phyloP scores from a whole-genome alignment of 1,140 invertebrate species.

The Heliconius himera region DNA sequence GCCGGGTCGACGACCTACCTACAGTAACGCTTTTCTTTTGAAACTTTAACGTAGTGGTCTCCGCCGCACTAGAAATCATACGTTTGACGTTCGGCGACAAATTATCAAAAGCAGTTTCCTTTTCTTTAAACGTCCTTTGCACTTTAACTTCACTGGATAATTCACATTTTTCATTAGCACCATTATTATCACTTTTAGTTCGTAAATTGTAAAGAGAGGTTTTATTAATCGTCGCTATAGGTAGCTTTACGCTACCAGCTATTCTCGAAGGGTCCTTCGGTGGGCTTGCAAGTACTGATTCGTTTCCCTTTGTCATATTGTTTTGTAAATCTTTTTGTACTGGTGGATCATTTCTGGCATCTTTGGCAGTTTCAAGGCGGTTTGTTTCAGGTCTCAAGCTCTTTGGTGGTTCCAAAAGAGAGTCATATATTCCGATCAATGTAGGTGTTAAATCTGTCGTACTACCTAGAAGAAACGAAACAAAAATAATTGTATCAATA shows the following conservation, averaged over 20 bases:
- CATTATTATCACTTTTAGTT: slow-evolving; percentile 75
- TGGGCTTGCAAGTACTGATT: slow-evolving; percentile 49
- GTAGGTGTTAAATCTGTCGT: slow-evolving; percentile 80
- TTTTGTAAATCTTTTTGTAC: slow-evolving; percentile 45
- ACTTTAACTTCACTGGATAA: slow-evolving; percentile 62
- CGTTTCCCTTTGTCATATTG: slow-evolving; percentile 54
- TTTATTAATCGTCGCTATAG: slow-evolving; percentile 69
- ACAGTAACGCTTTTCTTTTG: slow-evolving; percentile 73
- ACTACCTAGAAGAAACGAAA: background rate
- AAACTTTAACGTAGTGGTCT: slow-evolving; percentile 73
- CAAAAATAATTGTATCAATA: background rate
- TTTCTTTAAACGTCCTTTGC: slow-evolving; percentile 68
- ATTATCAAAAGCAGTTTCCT: slow-evolving; percentile 74
- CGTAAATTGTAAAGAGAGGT: slow-evolving; percentile 68
- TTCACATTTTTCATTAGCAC: slow-evolving; percentile 71
- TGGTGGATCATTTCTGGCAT: slow-evolving; percentile 75
- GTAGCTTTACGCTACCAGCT: slow-evolving; percentile 73
- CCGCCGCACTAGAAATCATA: slow-evolving; percentile 82
- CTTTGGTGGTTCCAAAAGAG: slow-evolving; percentile 69
- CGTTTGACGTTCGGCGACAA: slow-evolving; percentile 83
- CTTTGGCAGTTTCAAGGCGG: slow-evolving; percentile 71
- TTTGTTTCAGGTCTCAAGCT: slow-evolving; percentile 61
- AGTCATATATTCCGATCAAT: slow-evolving; percentile 83
- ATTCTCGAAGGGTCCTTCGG: slow-evolving; percentile 74
- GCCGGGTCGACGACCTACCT: slow-evolving; percentile 67